A percentile compares a stretch with the other conserved stretches of the same genome.
phyloP scores from a whole-genome alignment of 1,140 invertebrate genomes.

The Neodiprion lecontei region DNA sequence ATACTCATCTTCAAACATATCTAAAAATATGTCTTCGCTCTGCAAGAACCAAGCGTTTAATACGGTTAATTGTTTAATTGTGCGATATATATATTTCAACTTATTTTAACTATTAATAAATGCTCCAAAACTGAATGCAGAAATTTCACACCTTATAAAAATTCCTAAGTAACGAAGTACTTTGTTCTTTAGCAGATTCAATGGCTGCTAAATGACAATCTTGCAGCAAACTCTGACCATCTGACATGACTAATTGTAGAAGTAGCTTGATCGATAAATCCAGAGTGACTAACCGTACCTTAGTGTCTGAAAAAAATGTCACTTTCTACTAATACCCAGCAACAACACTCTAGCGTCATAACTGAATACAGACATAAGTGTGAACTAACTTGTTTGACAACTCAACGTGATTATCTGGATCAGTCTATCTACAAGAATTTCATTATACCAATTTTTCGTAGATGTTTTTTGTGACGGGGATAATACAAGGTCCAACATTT shows the following conservation, averaged over 20 bases:
- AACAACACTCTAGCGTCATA: conserved; percentile 10
- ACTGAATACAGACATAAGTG: neutral
- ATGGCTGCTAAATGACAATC: conserved; percentile 66
- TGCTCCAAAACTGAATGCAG: too few species aligned
- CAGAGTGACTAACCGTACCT: conserved; percentile 90
- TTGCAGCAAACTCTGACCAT: conserved; percentile 60
- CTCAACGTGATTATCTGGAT: conserved; percentile 81
- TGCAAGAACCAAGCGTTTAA: conserved; percentile 43
- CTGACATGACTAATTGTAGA: conserved; percentile 63
- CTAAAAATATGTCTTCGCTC: conserved; percentile 97
- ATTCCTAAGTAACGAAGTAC: conserved; percentile 85
- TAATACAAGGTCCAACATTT: conserved; percentile 75
- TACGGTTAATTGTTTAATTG: conserved; percentile 20
- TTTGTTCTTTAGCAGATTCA: conserved; percentile 84
- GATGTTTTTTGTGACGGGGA: conserved; percentile 53
- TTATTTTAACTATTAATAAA: too few species aligned
- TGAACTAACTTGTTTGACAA: conserved; percentile 77
- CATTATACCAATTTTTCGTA: conserved; percentile 71
- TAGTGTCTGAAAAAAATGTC: conserved; percentile 64
- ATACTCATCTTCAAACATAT: conserved; percentile 99
- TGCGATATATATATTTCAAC: neutral
- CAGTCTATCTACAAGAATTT: conserved; percentile 78
- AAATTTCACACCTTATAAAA: conserved; percentile 81
- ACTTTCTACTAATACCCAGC: conserved; percentile 13
- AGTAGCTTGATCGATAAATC: conserved; percentile 87